Evolutionary conservation across 2,113 vertebrate genomes (phyloP), one percentile per base, ranked within the genome.

Genomic region (Carassius carassius): DNA sequence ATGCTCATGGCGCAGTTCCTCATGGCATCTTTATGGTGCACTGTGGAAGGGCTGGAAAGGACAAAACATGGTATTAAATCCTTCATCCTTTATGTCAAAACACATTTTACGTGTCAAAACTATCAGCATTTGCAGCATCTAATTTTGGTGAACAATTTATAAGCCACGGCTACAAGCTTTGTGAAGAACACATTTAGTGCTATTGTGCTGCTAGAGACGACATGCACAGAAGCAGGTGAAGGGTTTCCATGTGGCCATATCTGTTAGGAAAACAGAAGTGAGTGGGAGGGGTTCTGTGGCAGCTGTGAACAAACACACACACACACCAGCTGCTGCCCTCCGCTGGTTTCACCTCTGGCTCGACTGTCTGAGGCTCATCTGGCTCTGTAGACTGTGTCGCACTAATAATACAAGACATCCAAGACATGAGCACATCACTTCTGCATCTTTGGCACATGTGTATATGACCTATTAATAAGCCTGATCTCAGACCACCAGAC

Each of bases 1-100:
- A 99, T 96, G 21, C 98, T 99, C 94, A 99, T 95, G 0, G 98
- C 96, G 67, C 97, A 98, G 92, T 95, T 99, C 89, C 97, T 95
- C 92, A 99, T 96, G 74, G 96, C 93, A 23, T 99, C 98, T 91
- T 95, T 95, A 84, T 98, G 96, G 88, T 98, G 96, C 87, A 97
- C 95, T 17, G 97, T 94, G 1, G 97, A 98, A 0, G 95, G 92
- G 21, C 97, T 98, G 92, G 32, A 90, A 88, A 90, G 85, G 78
- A 90, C 82, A 73, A 44, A n/a, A 78, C 73, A 72, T 58, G 80
- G 69, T 63, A 44, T 75, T 82, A 89, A 47, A 60, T 60, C 19
- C 37, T 13, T 3, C 12, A n/a, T 35, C 8, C 10, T 4, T 60
- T 7, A 23, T 14, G 32, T 41, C n/a, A 60, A 62, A 56, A 44